Evolutionary conservation across 1,140 invertebrate genomes (phyloP), one percentile per base, ranked within the genome.

Genomic region (Plodia interpunctella): DNA sequence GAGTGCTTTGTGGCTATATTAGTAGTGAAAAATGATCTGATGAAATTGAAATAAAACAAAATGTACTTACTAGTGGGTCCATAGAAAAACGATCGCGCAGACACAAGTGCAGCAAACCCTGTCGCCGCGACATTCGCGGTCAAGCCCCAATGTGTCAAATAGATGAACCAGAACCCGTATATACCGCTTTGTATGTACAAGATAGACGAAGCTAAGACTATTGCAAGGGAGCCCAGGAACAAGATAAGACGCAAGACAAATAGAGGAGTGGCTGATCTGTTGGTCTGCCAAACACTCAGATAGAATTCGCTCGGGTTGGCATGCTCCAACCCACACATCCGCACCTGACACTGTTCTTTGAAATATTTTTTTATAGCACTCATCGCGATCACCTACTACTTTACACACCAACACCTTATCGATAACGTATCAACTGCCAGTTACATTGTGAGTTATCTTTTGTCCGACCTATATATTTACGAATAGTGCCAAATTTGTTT

Each of bases 61-160:
- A 28, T 28, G 3, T 28, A 83, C 83, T 82, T 74, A 88, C 83
- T 78, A 56, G 83, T 69, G 17, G 85, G 83, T 76, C 83, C 82
- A 51, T 71, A 76, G 15, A 83, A 68, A 59, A 83, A 86, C 55
- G 73, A 76, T 3, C 82, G 71, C 10, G 72, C 72, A 4, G 85
- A 88, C 5, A 87, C 73, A 5, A 59, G 73, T 38, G 68, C 62
- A n/a, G 74, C 70, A 51, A 85, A 84, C 57, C 76, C 80, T 51
- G 81, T 87, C 0, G 78, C 64, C 1, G 81, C 28, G 0, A 70
- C 53, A 57, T 76, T 83, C 28, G 77, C 58, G 0, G 59, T 65
- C 11, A 88, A 62, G 10, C 86, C 86, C 85, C 85, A 88, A 58
- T 88, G 85, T 1, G 85, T 88, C 2, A 88, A 65, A 61, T 84